Evolutionary conservation across 1,140 invertebrate genomes (phyloP), one percentile per base, ranked within the genome.

Genomic region (Pseudomyrmex sp.): DNA sequence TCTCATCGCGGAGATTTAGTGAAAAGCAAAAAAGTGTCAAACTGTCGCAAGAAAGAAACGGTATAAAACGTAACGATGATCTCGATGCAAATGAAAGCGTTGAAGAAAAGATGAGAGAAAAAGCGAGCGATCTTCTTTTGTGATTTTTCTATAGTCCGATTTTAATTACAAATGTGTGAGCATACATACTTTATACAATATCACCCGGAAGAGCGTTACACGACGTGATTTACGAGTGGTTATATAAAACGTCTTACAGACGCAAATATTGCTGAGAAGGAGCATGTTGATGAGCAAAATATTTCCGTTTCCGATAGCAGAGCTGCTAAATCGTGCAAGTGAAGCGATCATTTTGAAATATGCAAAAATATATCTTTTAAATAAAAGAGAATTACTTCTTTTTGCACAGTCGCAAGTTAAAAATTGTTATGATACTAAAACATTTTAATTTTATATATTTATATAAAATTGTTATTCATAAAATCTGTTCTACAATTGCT

Each of bases 81-180:
- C 52, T 70, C 54, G 20, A 50, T 72, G 54, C 66, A 59, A 80
- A 61, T 59, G 54, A 80, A 80, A 80, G 76, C 54, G 54, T 59
- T 18, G 4, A 56, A 5, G 26, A 56, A n/a, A 8, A 77, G 74
- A 61, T 50, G n/a, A 44, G 35, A 35, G 35, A 35, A 35, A 35
- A 35, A 44, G 26, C 4, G 15, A 44, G 26, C 4, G 10, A n/a
- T 26, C 46, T 69, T 46, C 52, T 48, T 48, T 26, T 15, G 35
- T 58, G 8, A 50, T 13, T n/a, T 58, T 23, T 79, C 15, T 72
- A 44, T 15, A 23, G 5, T 62, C n/a, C 23, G 13, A 61, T 61
- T 79, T 80, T 35, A 70, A 70, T 72, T 80, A 58, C 66, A 70
- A 80, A 80, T 70, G 35, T 35, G 35, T 35, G 56, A 61, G 54